Evolutionary conservation across 2,888 invertebrate genomes (phyloP), one percentile per base, ranked within the genome.

Genomic region (Luffia ferchaultella): DNA sequence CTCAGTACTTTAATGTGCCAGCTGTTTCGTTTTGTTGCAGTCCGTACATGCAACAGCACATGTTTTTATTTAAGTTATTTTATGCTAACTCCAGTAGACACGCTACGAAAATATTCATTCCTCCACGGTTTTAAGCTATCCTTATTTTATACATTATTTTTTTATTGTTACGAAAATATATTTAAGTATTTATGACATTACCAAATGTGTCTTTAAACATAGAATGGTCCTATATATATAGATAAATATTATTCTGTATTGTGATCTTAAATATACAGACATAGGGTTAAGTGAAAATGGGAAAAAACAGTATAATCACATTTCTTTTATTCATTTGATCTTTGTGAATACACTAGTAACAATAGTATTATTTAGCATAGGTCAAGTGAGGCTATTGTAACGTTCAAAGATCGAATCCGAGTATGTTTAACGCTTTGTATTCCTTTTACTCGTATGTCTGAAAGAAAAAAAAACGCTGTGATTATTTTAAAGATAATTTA

Each of bases 371-470:
- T 49, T 60, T 60, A 60, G 51, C 59, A 61, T 61, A 60, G 58
- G 56, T 60, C 58, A 61, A 57, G 49, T 53, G 55, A 56, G 59
- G 60, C 55, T 55, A 60, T 50, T 44, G 50, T 53, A 49, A 30
- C 45, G 20, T 41, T 30, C 3, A 30, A 30, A 30, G 30, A 12
- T 30, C 30, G 12, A 30, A 7, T 30, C 5, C 30, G 30, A 30
- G 3, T 30, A 7, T 7, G 3, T 12, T 30, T 7, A 3, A 12
- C 12, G 30, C 5, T 30, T 30, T 30, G 30, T 30, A 30, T 7
- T 30, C 12, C 30, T 7, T 30, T 30, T n/a, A n/a, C n/a, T n/a
- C n/a, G n/a, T n/a, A n/a, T n/a, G n/a, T n/a, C n/a, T n/a, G n/a
- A n/a, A n/a, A n/a, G n/a, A n/a, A n/a, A n/a, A n/a, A n/a, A n/a